phyloP scores from a whole-genome alignment of 2,797 vertebrate species.

The Zalophus californianus region DNA sequence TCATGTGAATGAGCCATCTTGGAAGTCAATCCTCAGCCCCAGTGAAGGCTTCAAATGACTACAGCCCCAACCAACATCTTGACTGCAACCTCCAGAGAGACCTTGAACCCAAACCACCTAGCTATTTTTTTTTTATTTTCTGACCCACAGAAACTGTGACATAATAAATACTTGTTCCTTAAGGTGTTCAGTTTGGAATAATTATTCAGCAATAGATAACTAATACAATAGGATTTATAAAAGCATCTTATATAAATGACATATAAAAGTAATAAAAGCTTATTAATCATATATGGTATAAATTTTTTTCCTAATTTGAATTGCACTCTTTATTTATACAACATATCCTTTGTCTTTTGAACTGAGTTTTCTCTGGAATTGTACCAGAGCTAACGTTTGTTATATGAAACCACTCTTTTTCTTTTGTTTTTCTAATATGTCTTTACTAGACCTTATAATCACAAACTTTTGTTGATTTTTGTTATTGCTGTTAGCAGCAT shows the following conservation, averaged over 20 bases:
- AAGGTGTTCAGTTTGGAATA: not conserved
- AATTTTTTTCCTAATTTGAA: slow-evolving; percentile 6
- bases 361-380: not conserved
- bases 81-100: not conserved
- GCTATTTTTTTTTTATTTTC: not conserved
- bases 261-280: not conserved
- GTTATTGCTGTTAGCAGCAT: not conserved
- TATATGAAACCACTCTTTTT: not conserved
- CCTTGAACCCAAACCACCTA: no score
- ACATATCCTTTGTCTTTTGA: not conserved
- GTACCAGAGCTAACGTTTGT: not conserved
- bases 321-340: not conserved
- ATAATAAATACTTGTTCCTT: not conserved
- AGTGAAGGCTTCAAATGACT: not conserved
- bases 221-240: not conserved
- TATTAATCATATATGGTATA: not conserved
- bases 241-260: not conserved
- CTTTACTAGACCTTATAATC: not conserved
- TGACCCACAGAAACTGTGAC: not conserved
- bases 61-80: no score
- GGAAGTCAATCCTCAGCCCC: not conserved
- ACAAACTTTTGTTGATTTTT: not conserved
- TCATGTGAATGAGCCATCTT: not conserved
- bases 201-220: not conserved
- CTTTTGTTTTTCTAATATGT: not conserved